These are phyloP conservation scores for Drosophila suboccidentalis DNA, from an alignment of 2,888 invertebrate genomes.

Conservation along the genomic window DNA sequence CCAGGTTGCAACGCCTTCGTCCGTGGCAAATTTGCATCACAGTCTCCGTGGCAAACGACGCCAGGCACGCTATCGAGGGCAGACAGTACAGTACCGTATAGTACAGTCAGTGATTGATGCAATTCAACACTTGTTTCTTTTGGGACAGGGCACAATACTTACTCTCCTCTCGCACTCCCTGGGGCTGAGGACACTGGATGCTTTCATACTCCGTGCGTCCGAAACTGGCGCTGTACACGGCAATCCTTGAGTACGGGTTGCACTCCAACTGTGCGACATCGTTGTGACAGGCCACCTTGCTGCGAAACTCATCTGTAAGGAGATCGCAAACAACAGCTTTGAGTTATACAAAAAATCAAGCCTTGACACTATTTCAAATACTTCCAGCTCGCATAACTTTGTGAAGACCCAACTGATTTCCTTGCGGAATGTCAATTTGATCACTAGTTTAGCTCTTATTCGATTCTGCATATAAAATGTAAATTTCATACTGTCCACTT, in stretches of 20 bases:
- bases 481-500: no score
- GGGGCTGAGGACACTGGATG: slow-evolving; percentile 94
- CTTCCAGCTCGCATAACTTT: no score
- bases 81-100: slow-evolving; percentile 1
- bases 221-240: slow-evolving; percentile 96
- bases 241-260: slow-evolving; percentile 94
- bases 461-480: no score
- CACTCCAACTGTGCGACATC: slow-evolving; percentile 95
- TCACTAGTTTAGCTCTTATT: no score
- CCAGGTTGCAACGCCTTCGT: slow-evolving; percentile 92
- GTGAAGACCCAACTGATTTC: no score
- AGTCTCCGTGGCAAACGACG: slow-evolving; percentile 95
- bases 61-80: slow-evolving; percentile 90
- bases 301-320: slow-evolving; percentile 94
- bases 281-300: slow-evolving; percentile 97
- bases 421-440: no score
- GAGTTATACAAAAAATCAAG: no score
- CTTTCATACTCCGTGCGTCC: slow-evolving; percentile 97
- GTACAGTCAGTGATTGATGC: slow-evolving; percentile 42
- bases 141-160: slow-evolving; percentile 85
- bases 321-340: no score
- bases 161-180: slow-evolving; percentile 95
- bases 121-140: not conserved
- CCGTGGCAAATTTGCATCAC: slow-evolving; percentile 96
- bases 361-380: no score